Evolutionary conservation across 2,797 vertebrate species (phyloP).

Genomic region (Gouania willdenowi): DNA sequence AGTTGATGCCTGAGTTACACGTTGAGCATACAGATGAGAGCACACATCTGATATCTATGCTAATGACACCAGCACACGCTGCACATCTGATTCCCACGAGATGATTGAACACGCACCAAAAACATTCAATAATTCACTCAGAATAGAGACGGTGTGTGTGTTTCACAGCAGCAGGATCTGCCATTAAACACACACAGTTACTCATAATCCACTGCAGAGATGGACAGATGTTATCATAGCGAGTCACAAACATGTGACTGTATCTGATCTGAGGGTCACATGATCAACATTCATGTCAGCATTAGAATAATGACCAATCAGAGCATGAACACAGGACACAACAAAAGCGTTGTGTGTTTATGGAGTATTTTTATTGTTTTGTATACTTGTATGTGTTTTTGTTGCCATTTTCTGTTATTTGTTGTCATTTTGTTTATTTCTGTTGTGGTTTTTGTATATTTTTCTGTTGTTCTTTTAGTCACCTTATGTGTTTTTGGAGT

Average conservation of each 20-base stretch:
- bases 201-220: slow-evolving; percentile 9
- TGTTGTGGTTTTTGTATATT: too few relatives aligned
- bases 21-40: slow-evolving; percentile 27
- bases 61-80: slow-evolving; percentile 16
- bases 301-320: too few relatives aligned
- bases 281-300: too few relatives aligned
- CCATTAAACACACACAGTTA: not conserved
- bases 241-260: not conserved
- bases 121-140: slow-evolving; percentile 52
- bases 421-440: too few relatives aligned
- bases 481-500: too few relatives aligned
- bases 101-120: slow-evolving; percentile 29
- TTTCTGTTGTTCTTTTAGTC: too few relatives aligned
- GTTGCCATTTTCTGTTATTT: too few relatives aligned
- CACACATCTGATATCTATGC: slow-evolving; percentile 41
- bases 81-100: slow-evolving; percentile 9
- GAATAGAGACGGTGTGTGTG: slow-evolving; percentile 21
- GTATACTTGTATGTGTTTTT: too few relatives aligned
- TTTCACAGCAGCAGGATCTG: slow-evolving; percentile 52
- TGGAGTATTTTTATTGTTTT: too few relatives aligned
- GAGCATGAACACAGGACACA: too few relatives aligned
- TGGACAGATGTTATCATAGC: slow-evolving; percentile 38
- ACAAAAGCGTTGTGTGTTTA: too few relatives aligned
- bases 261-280: not conserved
- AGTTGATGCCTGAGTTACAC: too few relatives aligned